phyloP scores from a whole-genome alignment of 2,888 invertebrate genomes.

The Leptinotarsa peninsularis region DNA sequence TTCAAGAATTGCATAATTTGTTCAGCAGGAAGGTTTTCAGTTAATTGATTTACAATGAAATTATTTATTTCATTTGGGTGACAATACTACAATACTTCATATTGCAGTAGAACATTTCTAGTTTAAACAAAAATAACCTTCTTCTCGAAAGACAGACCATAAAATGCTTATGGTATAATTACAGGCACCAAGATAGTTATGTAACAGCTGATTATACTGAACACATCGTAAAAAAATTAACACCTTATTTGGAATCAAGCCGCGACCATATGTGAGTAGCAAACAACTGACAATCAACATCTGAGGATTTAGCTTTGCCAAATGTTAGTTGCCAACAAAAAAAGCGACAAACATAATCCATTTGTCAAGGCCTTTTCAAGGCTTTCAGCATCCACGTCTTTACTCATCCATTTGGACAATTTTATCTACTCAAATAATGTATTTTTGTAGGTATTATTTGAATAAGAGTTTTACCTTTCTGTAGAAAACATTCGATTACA shows the following conservation, averaged over 20 bases:
- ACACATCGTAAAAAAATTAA: constrained; percentile 20
- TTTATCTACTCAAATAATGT: too few relatives aligned
- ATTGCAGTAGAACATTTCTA: neutral
- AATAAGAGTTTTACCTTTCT: too few relatives aligned
- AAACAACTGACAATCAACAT: constrained; percentile 19
- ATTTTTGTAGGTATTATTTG: too few relatives aligned
- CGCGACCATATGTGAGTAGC: constrained; percentile 22
- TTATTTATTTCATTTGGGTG: too few relatives aligned
- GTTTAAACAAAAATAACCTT: neutral
- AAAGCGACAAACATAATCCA: neutral
- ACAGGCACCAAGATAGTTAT: constrained; percentile 17
- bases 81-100: neutral
- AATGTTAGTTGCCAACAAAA: constrained; percentile 18
- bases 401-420: too few relatives aligned
- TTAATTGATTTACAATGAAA: too few relatives aligned
- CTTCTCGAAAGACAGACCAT: neutral
- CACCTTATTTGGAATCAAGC: constrained; percentile 24
- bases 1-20: too few relatives aligned
- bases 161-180: constrained; percentile 11
- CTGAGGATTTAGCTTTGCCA: constrained; percentile 24
- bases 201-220: constrained; percentile 18
- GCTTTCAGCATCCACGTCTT: neutral
- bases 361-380: constrained; percentile 5
- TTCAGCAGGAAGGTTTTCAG: too few relatives aligned
- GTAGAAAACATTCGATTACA: too few relatives aligned